These are phyloP conservation scores for Tiliacea citrago DNA, from an alignment of 2,888 invertebrate species.

Conservation along the genomic window DNA sequence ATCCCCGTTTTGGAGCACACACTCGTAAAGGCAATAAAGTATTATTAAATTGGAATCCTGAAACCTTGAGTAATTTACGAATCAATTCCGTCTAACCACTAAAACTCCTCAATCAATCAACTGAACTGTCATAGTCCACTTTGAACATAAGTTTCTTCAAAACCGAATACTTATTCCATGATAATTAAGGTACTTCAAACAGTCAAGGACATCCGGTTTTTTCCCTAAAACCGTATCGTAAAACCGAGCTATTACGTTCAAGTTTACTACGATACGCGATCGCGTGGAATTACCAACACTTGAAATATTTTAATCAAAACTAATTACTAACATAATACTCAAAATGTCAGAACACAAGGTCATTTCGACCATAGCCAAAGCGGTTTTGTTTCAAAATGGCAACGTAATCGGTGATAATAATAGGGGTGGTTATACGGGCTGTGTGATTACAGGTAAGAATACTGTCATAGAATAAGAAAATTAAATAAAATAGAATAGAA, in stretches of 20 bases:
- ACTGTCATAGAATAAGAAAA: constrained; percentile 29
- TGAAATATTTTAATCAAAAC: constrained; percentile 63
- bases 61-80: not conserved
- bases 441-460: constrained; percentile 55
- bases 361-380: constrained; percentile 49
- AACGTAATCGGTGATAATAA: constrained; percentile 66
- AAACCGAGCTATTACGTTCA: constrained; percentile 51
- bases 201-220: constrained; percentile 28
- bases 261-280: constrained; percentile 40
- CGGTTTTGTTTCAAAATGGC: constrained; percentile 57
- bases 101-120: constrained; percentile 18
- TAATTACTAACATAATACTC: constrained; percentile 63
- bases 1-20: too few relatives aligned
- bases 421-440: constrained; percentile 40
- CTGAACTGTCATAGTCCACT: not conserved
- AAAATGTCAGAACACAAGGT: constrained; percentile 63
- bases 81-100: not conserved
- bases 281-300: constrained; percentile 55
- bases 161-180: not conserved
- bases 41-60: too few relatives aligned
- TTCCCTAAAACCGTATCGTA: constrained; percentile 30
- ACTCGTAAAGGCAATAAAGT: too few relatives aligned
- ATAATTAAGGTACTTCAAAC: constrained; percentile 10
- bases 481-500: not conserved
- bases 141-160: constrained; percentile 1